Conservation (phyloP, 37 sponge, comb jelly and placozoan genomes). For the Chondrosia reniformis region DNA sequence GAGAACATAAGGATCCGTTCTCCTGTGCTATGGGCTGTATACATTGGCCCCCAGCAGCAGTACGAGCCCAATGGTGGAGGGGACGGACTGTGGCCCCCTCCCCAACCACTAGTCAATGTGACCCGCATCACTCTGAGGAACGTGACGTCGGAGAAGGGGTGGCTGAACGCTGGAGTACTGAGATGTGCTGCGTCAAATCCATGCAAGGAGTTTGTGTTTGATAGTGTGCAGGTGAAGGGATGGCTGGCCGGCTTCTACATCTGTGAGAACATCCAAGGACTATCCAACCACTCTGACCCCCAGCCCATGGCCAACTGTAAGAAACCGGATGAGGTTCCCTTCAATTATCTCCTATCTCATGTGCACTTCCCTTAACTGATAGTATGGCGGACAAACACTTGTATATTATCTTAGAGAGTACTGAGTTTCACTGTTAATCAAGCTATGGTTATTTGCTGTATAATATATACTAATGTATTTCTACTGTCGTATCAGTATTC, state of each 20-base stretch:
- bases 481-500: no score
- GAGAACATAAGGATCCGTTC: slow-evolving; percentile 10
- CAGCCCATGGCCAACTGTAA: no score
- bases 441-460: no score
- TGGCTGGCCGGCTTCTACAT: slow-evolving; percentile 21
- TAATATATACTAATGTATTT: no score
- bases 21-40: slow-evolving; percentile 23
- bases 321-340: no score
- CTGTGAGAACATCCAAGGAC: slow-evolving; percentile 29
- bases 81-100: slow-evolving; percentile 7
- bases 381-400: no score
- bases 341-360: no score
- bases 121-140: slow-evolving; percentile 23
- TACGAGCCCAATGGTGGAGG: slow-evolving; percentile 30
- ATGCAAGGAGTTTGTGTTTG: slow-evolving; percentile 6
- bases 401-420: no score
- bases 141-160: slow-evolving; percentile 16
- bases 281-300: not conserved
- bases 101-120: slow-evolving; percentile 31
- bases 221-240: slow-evolving; percentile 23
- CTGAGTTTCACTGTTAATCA: no score
- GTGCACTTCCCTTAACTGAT: no score
- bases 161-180: slow-evolving; percentile 27
- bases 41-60: slow-evolving; percentile 48
- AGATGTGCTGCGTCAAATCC: slow-evolving; percentile 21